Evolutionary conservation across 2,797 vertebrate genomes (phyloP).

Genomic region (Kryptopterus vitreolus): DNA sequence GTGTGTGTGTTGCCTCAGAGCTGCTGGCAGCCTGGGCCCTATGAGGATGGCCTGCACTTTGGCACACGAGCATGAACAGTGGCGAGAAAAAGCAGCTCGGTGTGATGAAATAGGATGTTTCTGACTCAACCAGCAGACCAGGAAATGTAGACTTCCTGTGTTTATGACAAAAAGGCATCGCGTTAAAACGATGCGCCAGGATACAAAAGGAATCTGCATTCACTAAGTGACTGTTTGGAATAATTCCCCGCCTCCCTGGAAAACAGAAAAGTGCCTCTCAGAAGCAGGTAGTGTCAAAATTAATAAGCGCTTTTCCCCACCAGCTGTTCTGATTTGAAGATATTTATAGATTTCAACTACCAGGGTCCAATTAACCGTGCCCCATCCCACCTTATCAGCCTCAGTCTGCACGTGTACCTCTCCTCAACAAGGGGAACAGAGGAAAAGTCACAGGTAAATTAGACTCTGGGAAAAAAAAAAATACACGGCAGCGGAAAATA

Average conservation of each 20-base stretch:
- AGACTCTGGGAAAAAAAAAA: no score
- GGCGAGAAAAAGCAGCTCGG: slow-evolving; percentile 30
- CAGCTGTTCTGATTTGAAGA: slow-evolving; percentile 40
- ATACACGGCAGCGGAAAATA: slow-evolving; percentile 67
- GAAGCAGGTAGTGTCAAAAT: slow-evolving; percentile 43
- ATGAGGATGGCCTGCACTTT: slow-evolving; percentile 56
- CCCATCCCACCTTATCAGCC: slow-evolving; percentile 42
- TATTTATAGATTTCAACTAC: slow-evolving; percentile 51
- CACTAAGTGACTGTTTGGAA: slow-evolving; percentile 2
- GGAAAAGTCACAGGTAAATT: slow-evolving; percentile 64
- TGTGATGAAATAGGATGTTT: slow-evolving; percentile 36
- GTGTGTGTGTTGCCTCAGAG: slow-evolving; percentile 63
- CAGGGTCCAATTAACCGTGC: slow-evolving; percentile 43
- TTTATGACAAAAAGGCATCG: background rate
- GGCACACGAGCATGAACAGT: slow-evolving; percentile 53
- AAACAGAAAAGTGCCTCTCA: slow-evolving; percentile 28
- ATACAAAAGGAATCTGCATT: slow-evolving; percentile 10
- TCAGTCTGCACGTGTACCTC: slow-evolving; percentile 31
- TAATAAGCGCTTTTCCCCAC: slow-evolving; percentile 42
- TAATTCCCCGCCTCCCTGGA: background rate
- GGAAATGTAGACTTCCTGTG: background rate
- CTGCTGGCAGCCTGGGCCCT: slow-evolving; percentile 57
- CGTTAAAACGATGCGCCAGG: background rate
- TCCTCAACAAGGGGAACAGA: slow-evolving; percentile 56
- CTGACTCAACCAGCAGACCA: background rate